Base-by-base conservation (phyloP, 2,797 vertebrate genomes). In the Melanotaenia nigrans region DNA sequence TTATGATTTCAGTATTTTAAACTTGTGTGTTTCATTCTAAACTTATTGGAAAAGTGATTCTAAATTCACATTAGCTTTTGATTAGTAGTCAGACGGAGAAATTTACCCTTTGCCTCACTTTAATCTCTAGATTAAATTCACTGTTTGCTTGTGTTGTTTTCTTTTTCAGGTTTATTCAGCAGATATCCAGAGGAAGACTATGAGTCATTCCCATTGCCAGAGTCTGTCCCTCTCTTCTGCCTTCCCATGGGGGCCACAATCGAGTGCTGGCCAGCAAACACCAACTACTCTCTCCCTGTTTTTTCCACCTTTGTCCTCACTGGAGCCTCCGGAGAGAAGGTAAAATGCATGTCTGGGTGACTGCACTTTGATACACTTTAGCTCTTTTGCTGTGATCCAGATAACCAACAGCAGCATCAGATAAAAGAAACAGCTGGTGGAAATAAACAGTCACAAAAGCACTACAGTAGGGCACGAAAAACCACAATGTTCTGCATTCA, bases 221-320 rank as follows among this genome's bases (percentile, higher is more conserved):
- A 96, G 91, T 97, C 96, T 4, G 97, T 98, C 85, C 96, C 97
- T 81, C 95, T 98, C 24, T 98, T 98, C 94, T 98, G 97, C 86
- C 94, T 98, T 33, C 97, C 97, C 85, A 97, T 98, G 96, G 97
- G 97, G 61, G 96, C 97, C 91, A 96, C 96, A 0, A 97, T 98
- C 79, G 97, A 98, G 91, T 95, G 95, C 90, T 98, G 97, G 97
- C 96, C 96, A 7, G 89, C 95, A 14, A 95, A 96, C 73, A 98
- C 96, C 88, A 98, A 96, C 91, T 98, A 97, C 87, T 95, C 96
- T 60, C 95, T 98, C 22, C 97, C 97, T 10, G 94, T 98, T 42
- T 98, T 98, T 88, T 98, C 97, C 89, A 98, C 96, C 0, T 98
- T 98, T 79, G 97, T 98, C 68, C 92, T 98, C 89, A 98, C 97